A percentile compares a stretch with the other conserved stretches of the same genome.
phyloP scores from a whole-genome alignment of 2,113 vertebrate species.

The Hemibagrus wyckioides region DNA sequence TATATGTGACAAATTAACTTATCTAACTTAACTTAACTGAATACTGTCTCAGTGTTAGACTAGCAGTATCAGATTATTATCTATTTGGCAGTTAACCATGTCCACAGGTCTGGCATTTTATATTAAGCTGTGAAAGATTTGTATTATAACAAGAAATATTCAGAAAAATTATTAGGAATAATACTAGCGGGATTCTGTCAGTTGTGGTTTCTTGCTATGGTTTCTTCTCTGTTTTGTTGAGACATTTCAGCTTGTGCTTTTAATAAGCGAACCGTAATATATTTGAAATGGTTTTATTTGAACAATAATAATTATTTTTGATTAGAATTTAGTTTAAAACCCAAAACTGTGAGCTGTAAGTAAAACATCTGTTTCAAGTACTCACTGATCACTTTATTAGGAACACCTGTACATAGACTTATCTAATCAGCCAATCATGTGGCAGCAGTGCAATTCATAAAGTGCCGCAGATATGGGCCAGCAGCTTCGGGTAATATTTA shows the following conservation, averaged over 20 bases:
- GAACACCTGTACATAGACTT: background rate
- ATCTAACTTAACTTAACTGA: too few species aligned
- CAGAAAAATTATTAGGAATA: background rate
- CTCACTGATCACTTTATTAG: too few species aligned
- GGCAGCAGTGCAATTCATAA: too few species aligned
- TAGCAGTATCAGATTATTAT: background rate
- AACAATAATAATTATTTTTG: background rate
- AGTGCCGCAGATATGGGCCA: too few species aligned
- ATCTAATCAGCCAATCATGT: background rate
- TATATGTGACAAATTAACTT: too few species aligned
- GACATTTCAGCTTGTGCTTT: background rate
- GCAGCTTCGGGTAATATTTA: too few species aligned
- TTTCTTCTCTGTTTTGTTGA: background rate
- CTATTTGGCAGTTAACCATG: background rate
- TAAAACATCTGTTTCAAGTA: background rate
- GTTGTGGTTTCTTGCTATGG: background rate
- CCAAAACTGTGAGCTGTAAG: background rate
- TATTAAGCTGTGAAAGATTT: background rate
- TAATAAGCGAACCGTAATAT: background rate
- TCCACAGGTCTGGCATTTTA: background rate
- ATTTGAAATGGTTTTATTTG: background rate
- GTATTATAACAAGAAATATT: background rate
- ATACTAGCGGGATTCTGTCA: background rate
- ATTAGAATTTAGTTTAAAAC: background rate
- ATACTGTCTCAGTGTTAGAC: background rate